Evolutionary conservation across 1,140 invertebrate genomes (phyloP), one percentile per base, ranked within the genome.

Genomic region (Caenorhabditis briggsae): DNA sequence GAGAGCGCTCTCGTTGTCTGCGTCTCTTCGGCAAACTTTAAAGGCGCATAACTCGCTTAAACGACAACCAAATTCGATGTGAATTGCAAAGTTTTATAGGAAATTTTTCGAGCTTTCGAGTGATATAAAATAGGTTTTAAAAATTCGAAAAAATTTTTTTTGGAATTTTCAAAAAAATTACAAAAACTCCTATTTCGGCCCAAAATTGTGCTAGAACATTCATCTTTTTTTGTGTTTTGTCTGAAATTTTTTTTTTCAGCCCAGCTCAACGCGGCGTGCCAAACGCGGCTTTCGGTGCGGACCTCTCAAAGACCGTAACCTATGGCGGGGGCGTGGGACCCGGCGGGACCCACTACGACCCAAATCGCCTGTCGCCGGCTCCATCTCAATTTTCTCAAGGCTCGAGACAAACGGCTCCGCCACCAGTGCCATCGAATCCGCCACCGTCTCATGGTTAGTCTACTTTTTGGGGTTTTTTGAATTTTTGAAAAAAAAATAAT

Each of bases 251-350:
- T 14, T 16, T 25, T 86, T 61, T 20, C 74, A 86, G 85, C 48
- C 82, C 85, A 18, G 50, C 12, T 9, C 74, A 82, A 70, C 85
- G 85, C 53, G 85, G 85, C 11, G 85, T 86, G 43, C 85, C 85
- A 16, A 70, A 8, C 16, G 64, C 59, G 2, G 50, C 74, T 14
- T 65, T 65, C 41, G 82, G 82, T 8, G 50, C 84, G 12, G 84
- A 74, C 23, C 48, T 74, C 1, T 64, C 53, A 16, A 70, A 70
- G 9, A n/a, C 53, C 2, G 65, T 61, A 8, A 56, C 65, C 43
- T 53, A 84, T 70, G 83, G 83, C 2, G 83, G 83, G 33, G 59
- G 59, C 12, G 58, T 61, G 6, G 82, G 82, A 18, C 55, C 58
- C 12, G 82, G 82, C 6, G 82, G 82, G 2, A 83, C 82, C 23